Conservation (phyloP, 2,888 invertebrate genomes). For the Cartodere bifasciata region DNA sequence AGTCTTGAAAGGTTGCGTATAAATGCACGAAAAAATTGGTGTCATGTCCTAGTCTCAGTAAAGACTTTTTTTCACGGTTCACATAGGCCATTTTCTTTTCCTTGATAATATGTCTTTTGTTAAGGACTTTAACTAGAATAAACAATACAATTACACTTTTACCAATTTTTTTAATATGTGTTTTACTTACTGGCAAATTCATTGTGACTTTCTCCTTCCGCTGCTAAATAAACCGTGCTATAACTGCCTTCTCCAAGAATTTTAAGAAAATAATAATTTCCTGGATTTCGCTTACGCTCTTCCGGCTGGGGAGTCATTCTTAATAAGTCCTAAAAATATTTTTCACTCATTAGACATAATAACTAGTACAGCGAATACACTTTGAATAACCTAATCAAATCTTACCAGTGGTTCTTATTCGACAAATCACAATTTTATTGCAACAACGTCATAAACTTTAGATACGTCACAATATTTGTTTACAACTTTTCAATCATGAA, state of each 20-base stretch:
- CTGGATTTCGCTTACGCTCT: conserved; percentile 57
- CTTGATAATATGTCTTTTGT: conserved; percentile 83
- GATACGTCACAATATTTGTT: too few relatives aligned
- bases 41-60: conserved; percentile 62
- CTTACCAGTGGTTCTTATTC: too few relatives aligned
- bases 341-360: too few relatives aligned
- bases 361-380: too few relatives aligned
- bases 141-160: conserved; percentile 14
- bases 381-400: too few relatives aligned
- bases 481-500: too few relatives aligned
- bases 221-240: conserved; percentile 88
- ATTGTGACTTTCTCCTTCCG: conserved; percentile 76
- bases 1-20: conserved; percentile 94
- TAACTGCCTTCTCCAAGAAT: conserved; percentile 95
- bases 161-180: conserved; percentile 1
- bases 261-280: conserved; percentile 91
- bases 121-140: conserved; percentile 89
- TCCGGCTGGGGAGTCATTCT: conserved; percentile 30
- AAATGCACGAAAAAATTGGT: conserved; percentile 86
- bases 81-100: conserved; percentile 91
- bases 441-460: too few relatives aligned
- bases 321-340: conserved; percentile 4
- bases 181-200: conserved; percentile 91
- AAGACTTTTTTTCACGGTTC: conserved; percentile 85
- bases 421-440: too few relatives aligned